Evolutionary conservation across 2,113 vertebrate species (phyloP), one percentile per base, ranked within the genome.

Genomic region (Chroicocephalus ridibundus): DNA sequence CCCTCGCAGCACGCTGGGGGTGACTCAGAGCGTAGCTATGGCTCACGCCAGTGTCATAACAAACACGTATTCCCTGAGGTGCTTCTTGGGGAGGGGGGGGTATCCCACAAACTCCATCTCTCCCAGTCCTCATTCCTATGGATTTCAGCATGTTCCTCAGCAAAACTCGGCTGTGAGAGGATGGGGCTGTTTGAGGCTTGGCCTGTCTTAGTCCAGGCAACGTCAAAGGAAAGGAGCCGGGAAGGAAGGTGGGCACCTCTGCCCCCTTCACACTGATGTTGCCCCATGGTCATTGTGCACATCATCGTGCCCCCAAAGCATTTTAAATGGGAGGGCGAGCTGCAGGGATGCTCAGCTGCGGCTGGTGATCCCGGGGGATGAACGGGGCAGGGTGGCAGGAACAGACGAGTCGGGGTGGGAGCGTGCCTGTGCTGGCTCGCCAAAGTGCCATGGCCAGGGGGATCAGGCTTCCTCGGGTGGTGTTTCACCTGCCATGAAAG

Each of bases 1-100:
- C 44, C 87, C 91, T 93, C 6, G 10, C 36, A 58, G 57, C 4
- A 1, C 5, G 21, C 93, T 83, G 76, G 60, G 57, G 34, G 40
- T 97, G 97, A 97, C 91, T 97, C 94, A 97, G 77, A 76, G 74
- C 34, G 0, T 2, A 64, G 61, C 83, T 94, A 76, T 94, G 93
- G 87, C 60, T 95, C 64, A 86, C 13, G 8, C 55, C 71, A 22
- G 68, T 75, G 71, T 88, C 64, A 62, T 13, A 90, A 78, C 96
- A 85, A 90, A 74, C 68, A 15, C 87, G 44, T 38, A 14, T 29
- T 88, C 88, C 92, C 83, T 7, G 57, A 51, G 62, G 69, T 86
- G 62, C n/a, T 91, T 70, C 44, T 34, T 62, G 11, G 18, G 38
- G 24, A 6, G 27, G 10, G 21, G 19, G 13, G 36, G 17, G 2